Conservation (phyloP, 1,140 invertebrate species). For the Rhopalosiphum maidis region DNA sequence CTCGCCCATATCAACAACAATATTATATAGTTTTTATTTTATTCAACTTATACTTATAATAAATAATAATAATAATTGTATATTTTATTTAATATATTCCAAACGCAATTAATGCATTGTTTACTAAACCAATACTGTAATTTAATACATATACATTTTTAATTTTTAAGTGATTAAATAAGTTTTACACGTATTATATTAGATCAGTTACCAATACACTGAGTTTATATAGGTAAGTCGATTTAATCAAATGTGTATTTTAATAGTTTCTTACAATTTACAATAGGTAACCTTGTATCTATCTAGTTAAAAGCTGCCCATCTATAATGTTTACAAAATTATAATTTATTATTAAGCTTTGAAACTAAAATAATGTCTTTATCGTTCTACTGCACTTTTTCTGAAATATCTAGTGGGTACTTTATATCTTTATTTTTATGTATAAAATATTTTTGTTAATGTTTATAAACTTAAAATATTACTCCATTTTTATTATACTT, state of each 20-base stretch:
- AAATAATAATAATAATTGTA: not conserved
- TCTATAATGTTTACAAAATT: not conserved
- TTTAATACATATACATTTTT: not conserved
- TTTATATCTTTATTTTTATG: not conserved
- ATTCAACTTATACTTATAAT: not conserved
- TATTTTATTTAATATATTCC: not conserved
- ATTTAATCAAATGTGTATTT: not conserved
- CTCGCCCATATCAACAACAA: slow-evolving; percentile 49
- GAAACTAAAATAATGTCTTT: not conserved
- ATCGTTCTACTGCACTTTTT: not conserved
- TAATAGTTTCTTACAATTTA: not conserved
- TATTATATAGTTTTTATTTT: slow-evolving; percentile 27
- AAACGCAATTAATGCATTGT: not conserved
- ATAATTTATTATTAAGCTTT: not conserved
- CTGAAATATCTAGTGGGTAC: not conserved
- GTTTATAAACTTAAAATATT: not conserved
- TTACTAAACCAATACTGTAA: not conserved
- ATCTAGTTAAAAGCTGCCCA: not conserved
- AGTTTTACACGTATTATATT: not conserved
- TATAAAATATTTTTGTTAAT: not conserved
- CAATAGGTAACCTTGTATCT: not conserved
- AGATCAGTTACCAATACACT: not conserved
- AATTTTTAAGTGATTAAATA: not conserved
- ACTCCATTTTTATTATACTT: not conserved
- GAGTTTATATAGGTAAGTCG: not conserved